phyloP scores from a whole-genome alignment of 2,797 vertebrate species.

The Chiroxiphia lanceolata region DNA sequence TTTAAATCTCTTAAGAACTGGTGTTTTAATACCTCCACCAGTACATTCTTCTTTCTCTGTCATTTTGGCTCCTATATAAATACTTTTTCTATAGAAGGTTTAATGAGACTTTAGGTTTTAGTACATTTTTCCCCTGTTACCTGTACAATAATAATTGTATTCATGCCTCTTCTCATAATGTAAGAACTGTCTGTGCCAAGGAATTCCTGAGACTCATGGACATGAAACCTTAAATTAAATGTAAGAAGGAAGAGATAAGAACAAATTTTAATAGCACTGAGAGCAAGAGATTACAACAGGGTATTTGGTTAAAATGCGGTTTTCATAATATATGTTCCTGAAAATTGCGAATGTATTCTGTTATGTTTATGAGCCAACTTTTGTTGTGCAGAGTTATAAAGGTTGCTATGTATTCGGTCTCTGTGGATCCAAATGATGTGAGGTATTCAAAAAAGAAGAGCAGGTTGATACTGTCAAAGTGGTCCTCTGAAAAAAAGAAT shows the following conservation, averaged over 20 bases:
- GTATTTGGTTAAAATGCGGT: slow-evolving; percentile 31
- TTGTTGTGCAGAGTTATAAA: slow-evolving; percentile 15
- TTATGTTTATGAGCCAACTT: slow-evolving; percentile 36
- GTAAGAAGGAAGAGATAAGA: slow-evolving; percentile 50
- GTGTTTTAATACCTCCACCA: not conserved
- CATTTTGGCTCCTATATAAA: not conserved
- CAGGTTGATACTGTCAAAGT: not conserved
- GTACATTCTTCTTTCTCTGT: not conserved
- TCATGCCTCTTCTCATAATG: slow-evolving; percentile 13
- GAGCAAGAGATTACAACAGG: slow-evolving; percentile 26
- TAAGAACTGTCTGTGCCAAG: slow-evolving; percentile 17
- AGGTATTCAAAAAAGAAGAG: not conserved
- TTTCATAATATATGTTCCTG: slow-evolving; percentile 37
- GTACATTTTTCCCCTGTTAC: not conserved
- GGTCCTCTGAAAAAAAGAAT: not conserved
- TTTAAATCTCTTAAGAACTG: not conserved
- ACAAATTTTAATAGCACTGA: slow-evolving; percentile 22
- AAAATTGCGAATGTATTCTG: slow-evolving; percentile 43
- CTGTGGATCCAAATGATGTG: not conserved
- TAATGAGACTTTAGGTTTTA: slow-evolving; percentile 33
- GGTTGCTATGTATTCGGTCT: not conserved
- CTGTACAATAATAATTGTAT: slow-evolving; percentile 8
- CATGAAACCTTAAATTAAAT: slow-evolving; percentile 48
- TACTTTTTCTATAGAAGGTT: not conserved
- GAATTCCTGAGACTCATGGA: slow-evolving; percentile 38